Evolutionary conservation across 2,113 vertebrate species (phyloP), one percentile per base, ranked within the genome.

Genomic region (Rhynchomys soricoides): DNA sequence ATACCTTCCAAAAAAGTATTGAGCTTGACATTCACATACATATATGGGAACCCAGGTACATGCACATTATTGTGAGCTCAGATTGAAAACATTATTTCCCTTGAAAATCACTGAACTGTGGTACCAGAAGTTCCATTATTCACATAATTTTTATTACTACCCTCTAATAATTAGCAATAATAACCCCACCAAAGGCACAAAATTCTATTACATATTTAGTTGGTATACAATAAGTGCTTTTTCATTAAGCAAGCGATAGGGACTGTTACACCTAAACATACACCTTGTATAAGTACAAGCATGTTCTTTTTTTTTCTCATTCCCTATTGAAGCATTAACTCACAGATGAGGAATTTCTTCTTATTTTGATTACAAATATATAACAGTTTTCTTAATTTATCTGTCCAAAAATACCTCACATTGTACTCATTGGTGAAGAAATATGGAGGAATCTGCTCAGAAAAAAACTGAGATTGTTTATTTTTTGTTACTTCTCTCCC

Each of bases 131-230:
- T 37, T 19, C 37, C 48, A 85, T 79, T 86, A 82, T 48, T 45
- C 75, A 73, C 62, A 86, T 78, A 83, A 19, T 87, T 95, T 93
- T 62, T 96, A 90, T 81, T n/a, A 48, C 1, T 81, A 5, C 15
- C 29, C 21, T 90, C 26, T 89, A 95, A 78, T 22, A 92, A 68
- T 5, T 92, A 68, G 48, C 17, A 91, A 64, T 88, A 96, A 93
- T 79, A 37, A 11, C 86, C 16, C 26, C 12, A 45, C 71, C 13
- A 59, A 73, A 68, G 13, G 37, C 15, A 86, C 86, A 59, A 17
- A 52, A 55, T 66, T 94, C 40, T 64, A 85, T 64, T 64, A 64
- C 15, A 29, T 31, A 31, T 45, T 83, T 81, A 21, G 21, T 62
- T 85, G 45, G 5, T 45, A 40, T 26, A 40, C 3, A 81, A 43